phyloP scores from a whole-genome alignment of 1,140 invertebrate genomes.

The Pseudoatta argentina region DNA sequence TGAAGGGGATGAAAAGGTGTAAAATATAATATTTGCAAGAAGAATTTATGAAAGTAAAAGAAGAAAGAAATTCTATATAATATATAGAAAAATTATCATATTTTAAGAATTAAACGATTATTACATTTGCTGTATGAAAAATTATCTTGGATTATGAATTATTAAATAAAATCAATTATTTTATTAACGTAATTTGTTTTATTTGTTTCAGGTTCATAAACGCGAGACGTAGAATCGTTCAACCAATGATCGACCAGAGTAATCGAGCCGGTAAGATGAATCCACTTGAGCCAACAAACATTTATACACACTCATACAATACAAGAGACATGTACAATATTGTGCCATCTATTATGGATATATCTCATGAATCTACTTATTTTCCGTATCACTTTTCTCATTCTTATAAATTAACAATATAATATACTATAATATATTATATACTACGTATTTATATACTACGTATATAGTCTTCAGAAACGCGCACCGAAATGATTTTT shows the following conservation, averaged over 20 bases:
- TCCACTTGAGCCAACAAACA: conserved; percentile 71
- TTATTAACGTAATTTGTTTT: conserved; percentile 62
- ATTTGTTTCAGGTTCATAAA: conserved; percentile 97
- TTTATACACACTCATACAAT: conserved; percentile 70
- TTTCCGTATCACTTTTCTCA: conserved; percentile 43
- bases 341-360: conserved; percentile 38
- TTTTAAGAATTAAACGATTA: neutral
- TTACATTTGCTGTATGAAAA: neutral
- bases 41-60: neutral
- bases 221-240: conserved; percentile 98
- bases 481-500: too few relatives aligned
- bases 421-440: too few relatives aligned
- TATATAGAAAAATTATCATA: neutral
- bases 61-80: neutral
- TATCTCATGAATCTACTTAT: conserved; percentile 65
- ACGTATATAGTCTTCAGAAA: too few relatives aligned
- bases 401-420: conserved; percentile 54
- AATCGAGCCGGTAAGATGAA: conserved; percentile 97
- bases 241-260: conserved; percentile 98
- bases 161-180: conserved; percentile 8
- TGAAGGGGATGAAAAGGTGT: neutral
- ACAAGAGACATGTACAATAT: conserved; percentile 59
- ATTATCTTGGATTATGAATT: neutral
- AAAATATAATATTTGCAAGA: conserved; percentile 2
- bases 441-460: too few relatives aligned